phyloP scores from a whole-genome alignment of 2,797 vertebrate genomes.

The Kryptolebias ocellatus region DNA sequence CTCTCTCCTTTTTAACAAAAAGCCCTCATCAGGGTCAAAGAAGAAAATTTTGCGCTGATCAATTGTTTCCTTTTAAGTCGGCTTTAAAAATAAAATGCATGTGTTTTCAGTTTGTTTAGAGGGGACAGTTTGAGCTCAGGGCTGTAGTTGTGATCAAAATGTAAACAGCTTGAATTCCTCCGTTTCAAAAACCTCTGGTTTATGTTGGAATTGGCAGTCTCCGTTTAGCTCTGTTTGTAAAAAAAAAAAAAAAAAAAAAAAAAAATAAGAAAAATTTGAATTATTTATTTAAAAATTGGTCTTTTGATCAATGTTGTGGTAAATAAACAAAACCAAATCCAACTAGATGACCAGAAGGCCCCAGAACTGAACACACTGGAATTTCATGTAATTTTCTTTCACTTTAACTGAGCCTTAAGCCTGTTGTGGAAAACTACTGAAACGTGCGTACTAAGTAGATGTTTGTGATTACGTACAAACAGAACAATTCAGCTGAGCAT shows the following conservation, averaged over 20 bases:
- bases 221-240: constrained; percentile 18
- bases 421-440: constrained; percentile 7
- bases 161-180: constrained; percentile 44
- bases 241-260: constrained; percentile 8
- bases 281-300: constrained; percentile 35
- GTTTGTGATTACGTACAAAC: constrained; percentile 8
- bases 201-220: constrained; percentile 28
- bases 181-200: constrained; percentile 43
- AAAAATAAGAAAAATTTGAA: constrained; percentile 4
- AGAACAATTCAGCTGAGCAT: neutral
- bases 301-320: constrained; percentile 39
- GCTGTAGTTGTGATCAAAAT: constrained; percentile 15
- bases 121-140: constrained; percentile 33
- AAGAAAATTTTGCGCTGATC: constrained; percentile 19
- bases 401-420: neutral
- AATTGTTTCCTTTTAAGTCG: constrained; percentile 22
- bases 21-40: neutral
- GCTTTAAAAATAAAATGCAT: constrained; percentile 43
- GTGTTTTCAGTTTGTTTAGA: constrained; percentile 33
- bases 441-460: constrained; percentile 14
- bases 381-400: neutral
- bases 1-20: neutral
- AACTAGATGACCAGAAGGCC: constrained; percentile 18
- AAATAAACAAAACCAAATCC: constrained; percentile 31
- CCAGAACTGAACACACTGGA: constrained; percentile 3